Evolutionary conservation across 2,113 vertebrate species (phyloP).

Genomic region (Sinocyclocheilus maitianheensis): DNA sequence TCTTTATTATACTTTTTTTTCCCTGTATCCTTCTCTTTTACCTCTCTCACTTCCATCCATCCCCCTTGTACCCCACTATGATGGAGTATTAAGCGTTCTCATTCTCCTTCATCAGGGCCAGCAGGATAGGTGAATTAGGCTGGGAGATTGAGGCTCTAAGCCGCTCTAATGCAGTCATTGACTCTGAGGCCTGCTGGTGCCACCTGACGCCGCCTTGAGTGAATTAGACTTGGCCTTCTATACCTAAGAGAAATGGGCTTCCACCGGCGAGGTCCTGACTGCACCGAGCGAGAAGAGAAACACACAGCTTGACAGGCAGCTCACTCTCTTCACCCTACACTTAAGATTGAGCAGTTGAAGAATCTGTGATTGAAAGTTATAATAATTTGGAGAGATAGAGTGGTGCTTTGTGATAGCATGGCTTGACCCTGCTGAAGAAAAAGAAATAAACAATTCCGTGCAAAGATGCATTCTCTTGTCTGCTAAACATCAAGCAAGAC

Average conservation of each 20-base stretch:
- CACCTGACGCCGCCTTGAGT: conserved; percentile 66
- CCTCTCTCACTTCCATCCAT: conserved; percentile 44
- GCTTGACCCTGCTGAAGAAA: conserved; percentile 39
- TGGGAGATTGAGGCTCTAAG: conserved; percentile 74
- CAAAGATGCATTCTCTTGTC: not conserved
- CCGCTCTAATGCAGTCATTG: conserved; percentile 62
- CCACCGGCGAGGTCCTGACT: conserved; percentile 42
- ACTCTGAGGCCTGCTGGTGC: conserved; percentile 64
- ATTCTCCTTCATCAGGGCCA: conserved; percentile 69
- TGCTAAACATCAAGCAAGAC: not conserved
- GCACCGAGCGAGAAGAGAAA: conserved; percentile 2
- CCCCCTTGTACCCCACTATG: conserved; percentile 50
- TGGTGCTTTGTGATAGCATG: conserved; percentile 27
- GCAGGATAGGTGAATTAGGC: conserved; percentile 72
- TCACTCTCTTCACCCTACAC: conserved; percentile 35
- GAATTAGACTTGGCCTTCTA: conserved; percentile 64
- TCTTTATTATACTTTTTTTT: not conserved
- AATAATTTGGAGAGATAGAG: conserved; percentile 43
- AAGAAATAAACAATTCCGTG: conserved; percentile 44
- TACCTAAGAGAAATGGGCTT: conserved; percentile 52
- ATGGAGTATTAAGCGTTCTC: conserved; percentile 66
- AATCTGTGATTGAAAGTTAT: conserved; percentile 58
- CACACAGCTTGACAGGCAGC: conserved; percentile 32
- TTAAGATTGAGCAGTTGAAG: conserved; percentile 45
- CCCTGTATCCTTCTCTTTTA: not conserved